These are phyloP conservation scores for Eristalinus aeneus DNA, from an alignment of 2,888 invertebrate species.

Conservation along the genomic window DNA sequence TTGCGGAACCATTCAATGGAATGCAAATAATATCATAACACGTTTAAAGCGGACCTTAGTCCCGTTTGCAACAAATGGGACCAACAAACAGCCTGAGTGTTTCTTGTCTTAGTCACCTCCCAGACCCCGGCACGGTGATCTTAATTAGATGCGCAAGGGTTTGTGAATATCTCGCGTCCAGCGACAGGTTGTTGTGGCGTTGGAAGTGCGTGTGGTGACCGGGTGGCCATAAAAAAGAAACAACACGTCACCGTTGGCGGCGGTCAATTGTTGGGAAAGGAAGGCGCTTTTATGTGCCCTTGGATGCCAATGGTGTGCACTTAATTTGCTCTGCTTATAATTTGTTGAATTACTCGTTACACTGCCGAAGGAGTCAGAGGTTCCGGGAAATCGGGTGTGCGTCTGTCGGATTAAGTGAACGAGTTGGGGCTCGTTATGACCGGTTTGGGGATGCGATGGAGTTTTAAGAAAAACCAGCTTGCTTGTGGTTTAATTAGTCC, in stretches of 20 bases:
- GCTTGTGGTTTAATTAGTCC: neutral
- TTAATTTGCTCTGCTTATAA: neutral
- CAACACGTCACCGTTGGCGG: neutral
- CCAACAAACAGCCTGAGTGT: neutral
- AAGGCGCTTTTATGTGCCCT: neutral
- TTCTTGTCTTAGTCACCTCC: neutral
- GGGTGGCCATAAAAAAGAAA: neutral
- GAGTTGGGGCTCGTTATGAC: neutral
- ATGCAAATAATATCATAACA: neutral
- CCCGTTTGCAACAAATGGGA: neutral
- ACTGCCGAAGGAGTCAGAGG: neutral
- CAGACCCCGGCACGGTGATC: neutral
- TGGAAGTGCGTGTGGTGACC: neutral
- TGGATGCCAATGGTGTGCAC: neutral
- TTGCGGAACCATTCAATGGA: neutral
- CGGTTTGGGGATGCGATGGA: neutral
- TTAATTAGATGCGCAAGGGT: neutral
- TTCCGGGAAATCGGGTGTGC: neutral
- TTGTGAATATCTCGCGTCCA: neutral
- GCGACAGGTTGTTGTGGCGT: neutral
- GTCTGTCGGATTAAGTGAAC: neutral
- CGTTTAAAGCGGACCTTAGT: neutral
- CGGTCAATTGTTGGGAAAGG: neutral
- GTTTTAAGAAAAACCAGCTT: neutral
- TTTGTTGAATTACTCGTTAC: neutral